A percentile compares a stretch with the other conserved stretches of the same genome.
Conservation (phyloP, 1,140 invertebrate species). For the Lerema accius region DNA sequence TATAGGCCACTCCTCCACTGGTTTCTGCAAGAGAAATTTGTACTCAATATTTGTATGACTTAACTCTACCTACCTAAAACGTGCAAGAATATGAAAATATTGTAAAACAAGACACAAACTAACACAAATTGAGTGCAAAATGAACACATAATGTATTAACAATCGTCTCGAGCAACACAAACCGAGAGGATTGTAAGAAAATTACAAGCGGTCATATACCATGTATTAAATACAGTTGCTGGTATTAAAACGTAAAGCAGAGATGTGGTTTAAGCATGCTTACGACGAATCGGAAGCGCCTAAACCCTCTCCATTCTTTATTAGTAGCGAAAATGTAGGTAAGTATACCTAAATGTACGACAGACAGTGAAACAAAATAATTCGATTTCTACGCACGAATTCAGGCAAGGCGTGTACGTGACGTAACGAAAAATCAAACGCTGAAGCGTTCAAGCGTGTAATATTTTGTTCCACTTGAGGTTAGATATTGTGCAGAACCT, state of each 20-base stretch:
- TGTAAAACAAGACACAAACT: background rate
- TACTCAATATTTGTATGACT: background rate
- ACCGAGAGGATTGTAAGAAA: background rate
- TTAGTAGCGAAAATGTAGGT: conserved; percentile 26
- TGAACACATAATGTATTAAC: conserved; percentile 11
- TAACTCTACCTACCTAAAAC: background rate
- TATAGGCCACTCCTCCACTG: conserved; percentile 98
- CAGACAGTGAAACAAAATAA: conserved; percentile 54
- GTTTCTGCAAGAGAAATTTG: conserved; percentile 85
- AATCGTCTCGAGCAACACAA: background rate
- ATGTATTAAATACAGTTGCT: background rate
- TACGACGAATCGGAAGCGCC: background rate
- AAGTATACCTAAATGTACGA: conserved; percentile 20
- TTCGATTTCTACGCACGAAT: conserved; percentile 27
- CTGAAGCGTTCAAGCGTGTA: conserved; percentile 34
- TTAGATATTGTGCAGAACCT: conserved; percentile 85
- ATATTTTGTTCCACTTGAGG: conserved; percentile 72
- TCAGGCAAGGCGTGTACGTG: conserved; percentile 8
- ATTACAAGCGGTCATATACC: background rate
- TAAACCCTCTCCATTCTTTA: conserved; percentile 15
- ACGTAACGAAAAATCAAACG: conserved; percentile 27
- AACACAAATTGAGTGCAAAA: background rate
- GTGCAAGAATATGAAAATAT: background rate
- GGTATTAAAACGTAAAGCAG: conserved; percentile 17
- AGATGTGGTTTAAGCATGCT: conserved; percentile 19